phyloP scores from a whole-genome alignment of 2,888 invertebrate species.

The Hydriomena furcata region DNA sequence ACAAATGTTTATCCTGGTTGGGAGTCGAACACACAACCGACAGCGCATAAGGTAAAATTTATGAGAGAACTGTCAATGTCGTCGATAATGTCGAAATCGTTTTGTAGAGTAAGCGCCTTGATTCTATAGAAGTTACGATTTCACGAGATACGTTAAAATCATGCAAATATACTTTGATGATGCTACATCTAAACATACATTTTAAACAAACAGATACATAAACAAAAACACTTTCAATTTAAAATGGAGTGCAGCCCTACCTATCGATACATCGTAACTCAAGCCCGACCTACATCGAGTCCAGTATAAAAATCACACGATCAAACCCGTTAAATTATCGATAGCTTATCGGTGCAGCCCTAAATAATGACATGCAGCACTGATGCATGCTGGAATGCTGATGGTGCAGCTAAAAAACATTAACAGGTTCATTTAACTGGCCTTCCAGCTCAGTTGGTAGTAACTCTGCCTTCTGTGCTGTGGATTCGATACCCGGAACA shows the following conservation, averaged over 20 bases:
- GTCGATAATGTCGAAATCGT: no score
- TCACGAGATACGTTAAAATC: no score
- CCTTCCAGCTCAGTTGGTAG: no score
- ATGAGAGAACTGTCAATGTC: no score
- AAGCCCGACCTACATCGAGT: conserved; percentile 60
- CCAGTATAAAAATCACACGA: conserved; percentile 73
- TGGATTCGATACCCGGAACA: no score
- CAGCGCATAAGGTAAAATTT: no score
- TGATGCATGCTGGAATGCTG: conserved; percentile 20
- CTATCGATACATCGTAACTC: conserved; percentile 54
- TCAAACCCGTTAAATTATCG: conserved; percentile 59
- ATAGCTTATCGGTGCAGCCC: conserved; percentile 31
- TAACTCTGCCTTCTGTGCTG: no score
- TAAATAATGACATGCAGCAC: conserved; percentile 32
- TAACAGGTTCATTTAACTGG: conserved; percentile 4
- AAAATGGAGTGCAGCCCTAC: conserved; percentile 19
- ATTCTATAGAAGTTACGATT: no score
- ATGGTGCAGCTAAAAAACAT: conserved; percentile 12
- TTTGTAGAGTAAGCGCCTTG: no score
- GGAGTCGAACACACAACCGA: no score
- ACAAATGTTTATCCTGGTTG: no score
- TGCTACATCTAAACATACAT: background rate
- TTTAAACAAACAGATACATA: conserved; percentile 3
- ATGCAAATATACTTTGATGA: no score
- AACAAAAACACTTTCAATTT: conserved; percentile 14